Base-by-base conservation (phyloP, 1,140 invertebrate genomes). In the Littorina saxatilis region DNA sequence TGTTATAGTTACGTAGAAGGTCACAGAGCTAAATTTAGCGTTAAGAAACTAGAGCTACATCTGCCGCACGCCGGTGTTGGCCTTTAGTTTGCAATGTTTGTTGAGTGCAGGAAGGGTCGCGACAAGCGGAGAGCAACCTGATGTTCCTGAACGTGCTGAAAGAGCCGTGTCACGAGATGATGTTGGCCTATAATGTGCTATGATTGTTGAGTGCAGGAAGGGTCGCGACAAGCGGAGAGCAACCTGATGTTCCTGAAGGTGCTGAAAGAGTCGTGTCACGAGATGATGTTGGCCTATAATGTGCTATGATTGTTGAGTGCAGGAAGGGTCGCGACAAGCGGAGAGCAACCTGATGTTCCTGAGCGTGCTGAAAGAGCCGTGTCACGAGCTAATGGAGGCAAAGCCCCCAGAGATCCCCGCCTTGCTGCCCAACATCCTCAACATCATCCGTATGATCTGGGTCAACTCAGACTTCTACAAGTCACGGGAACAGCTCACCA, bases 321-420 rank as follows among this genome's bases (percentile, higher is more conserved):
- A 94, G 92, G 91, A 93, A 80, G 93, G 95, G 77, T 94, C 95
- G 0, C 86, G 93, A 0, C 95, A 97, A 91, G 95, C 96, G 0
- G 95, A 95, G 82, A 96, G 95, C 1, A 98, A 98, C 89, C 94
- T 97, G 9, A 95, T 96, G 90, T 98, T 94, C 92, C 89, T 98
- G 7, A 93, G 94, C 89, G 92, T 96, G 0, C 93, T 98, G 0
- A 94, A 95, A 73, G 94, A 95, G 68, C 95, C 96, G 0, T 97
- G 96, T 85, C 92, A 93, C 39, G 92, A 95, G 40, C 90, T 96
- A 20, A 93, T 94, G 73, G 95, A 95, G 2, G 91, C 93, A 0
- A 93, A 93, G 47, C 95, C 96, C 0, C 91, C 93, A 55, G 94
- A 95, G 23, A 94, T 98, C 32, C 92, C 94, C 0, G 91, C 93